A percentile compares a stretch with the other conserved stretches of the same genome.
Evolutionary conservation across 1,140 invertebrate species (phyloP).

Genomic region (Papilio aristodemus): DNA sequence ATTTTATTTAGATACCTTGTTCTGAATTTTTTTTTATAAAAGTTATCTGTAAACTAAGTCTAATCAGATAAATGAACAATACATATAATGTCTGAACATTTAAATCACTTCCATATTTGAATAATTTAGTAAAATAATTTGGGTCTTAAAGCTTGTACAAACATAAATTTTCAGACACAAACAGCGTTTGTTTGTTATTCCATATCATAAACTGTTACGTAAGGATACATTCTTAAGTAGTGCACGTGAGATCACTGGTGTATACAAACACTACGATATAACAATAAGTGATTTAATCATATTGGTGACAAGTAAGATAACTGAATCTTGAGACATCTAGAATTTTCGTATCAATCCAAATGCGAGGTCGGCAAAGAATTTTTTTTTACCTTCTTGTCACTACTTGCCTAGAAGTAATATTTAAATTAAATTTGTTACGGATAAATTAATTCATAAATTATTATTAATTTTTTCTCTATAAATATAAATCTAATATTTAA

Average conservation of each 20-base stretch:
- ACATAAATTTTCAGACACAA: neutral
- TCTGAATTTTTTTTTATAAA: neutral
- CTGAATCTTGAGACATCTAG: neutral
- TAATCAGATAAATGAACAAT: too few relatives aligned
- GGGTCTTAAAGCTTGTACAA: too few relatives aligned
- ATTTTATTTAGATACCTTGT: neutral
- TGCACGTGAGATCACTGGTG: neutral
- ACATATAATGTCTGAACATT: too few relatives aligned
- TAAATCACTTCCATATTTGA: too few relatives aligned
- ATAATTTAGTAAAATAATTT: too few relatives aligned
- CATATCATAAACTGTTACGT: neutral
- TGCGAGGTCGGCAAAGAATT: too few relatives aligned
- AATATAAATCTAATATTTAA: too few relatives aligned
- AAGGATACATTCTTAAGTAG: neutral
- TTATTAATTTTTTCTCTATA: too few relatives aligned
- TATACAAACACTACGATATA: slow-evolving; percentile 8
- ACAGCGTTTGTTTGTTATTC: neutral
- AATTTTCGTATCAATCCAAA: neutral
- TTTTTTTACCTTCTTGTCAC: too few relatives aligned
- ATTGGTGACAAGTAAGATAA: neutral
- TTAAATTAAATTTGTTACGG: too few relatives aligned
- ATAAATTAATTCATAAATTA: too few relatives aligned
- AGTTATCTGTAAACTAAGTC: neutral
- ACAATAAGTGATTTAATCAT: neutral
- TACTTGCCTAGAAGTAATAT: neutral